Conservation (phyloP, 2,113 vertebrate species). For the Mirza zaza region DNA sequence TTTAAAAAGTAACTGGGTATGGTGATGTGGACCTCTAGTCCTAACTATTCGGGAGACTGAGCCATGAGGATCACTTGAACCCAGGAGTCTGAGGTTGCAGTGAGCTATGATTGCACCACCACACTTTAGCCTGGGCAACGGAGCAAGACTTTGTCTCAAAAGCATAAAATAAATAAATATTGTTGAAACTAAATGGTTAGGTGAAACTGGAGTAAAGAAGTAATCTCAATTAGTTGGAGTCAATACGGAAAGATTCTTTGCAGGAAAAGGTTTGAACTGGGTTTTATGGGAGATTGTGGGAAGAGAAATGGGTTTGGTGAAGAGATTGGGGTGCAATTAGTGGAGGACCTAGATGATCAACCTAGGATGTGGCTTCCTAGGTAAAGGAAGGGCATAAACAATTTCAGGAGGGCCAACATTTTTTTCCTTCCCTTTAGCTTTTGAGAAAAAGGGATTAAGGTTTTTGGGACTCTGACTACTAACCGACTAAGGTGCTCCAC, state of each 20-base stretch:
- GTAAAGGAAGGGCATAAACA: background rate
- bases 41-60: too few species aligned
- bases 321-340: background rate
- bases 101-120: too few species aligned
- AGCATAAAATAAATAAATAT: too few species aligned
- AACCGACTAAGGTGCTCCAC: background rate
- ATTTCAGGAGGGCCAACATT: background rate
- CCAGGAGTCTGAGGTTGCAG: too few species aligned
- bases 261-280: background rate
- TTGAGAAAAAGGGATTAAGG: background rate
- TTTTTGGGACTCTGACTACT: background rate
- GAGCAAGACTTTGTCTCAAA: too few species aligned
- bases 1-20: too few species aligned
- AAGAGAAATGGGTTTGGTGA: background rate
- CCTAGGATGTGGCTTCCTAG: background rate
- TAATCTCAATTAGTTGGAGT: background rate
- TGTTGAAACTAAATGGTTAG: background rate
- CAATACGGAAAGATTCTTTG: background rate
- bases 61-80: too few species aligned
- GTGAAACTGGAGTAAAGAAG: slow-evolving; percentile 34
- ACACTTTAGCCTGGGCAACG: too few species aligned
- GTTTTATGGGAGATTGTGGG: background rate
- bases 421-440: background rate
- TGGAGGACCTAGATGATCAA: background rate
- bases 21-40: too few species aligned